These are phyloP conservation scores for Congeria kusceri DNA, from an alignment of 2,888 invertebrate species.

Conservation along the genomic window DNA sequence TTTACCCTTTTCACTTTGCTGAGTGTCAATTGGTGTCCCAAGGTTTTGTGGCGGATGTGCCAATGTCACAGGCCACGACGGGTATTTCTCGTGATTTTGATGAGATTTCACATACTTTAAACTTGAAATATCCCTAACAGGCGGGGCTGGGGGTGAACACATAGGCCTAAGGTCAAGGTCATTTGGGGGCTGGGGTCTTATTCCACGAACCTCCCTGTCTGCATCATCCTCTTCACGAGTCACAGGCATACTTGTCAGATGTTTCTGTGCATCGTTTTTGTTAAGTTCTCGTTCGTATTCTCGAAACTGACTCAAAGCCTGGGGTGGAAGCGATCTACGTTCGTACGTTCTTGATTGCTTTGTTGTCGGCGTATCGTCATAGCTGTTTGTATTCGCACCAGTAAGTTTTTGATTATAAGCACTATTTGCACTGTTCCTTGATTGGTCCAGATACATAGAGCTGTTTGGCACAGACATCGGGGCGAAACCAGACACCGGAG, in stretches of 20 bases:
- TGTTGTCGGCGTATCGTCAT: slow-evolving; percentile 59
- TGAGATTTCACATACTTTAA: slow-evolving; percentile 89
- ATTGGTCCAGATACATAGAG: slow-evolving; percentile 19
- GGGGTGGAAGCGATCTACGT: slow-evolving; percentile 66
- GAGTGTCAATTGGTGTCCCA: slow-evolving; percentile 87
- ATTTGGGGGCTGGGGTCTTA: slow-evolving; percentile 56
- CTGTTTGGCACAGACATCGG: slow-evolving; percentile 47
- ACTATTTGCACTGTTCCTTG: slow-evolving; percentile 30
- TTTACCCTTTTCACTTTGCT: slow-evolving; percentile 49
- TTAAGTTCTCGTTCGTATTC: slow-evolving; percentile 45
- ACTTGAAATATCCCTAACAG: slow-evolving; percentile 89
- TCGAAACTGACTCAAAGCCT: slow-evolving; percentile 47
- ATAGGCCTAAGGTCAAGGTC: slow-evolving; percentile 60
- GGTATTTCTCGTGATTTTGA: slow-evolving; percentile 91
- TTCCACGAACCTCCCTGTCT: slow-evolving; percentile 60
- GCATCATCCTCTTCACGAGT: slow-evolving; percentile 69
- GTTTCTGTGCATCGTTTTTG: slow-evolving; percentile 49
- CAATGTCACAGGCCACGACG: slow-evolving; percentile 90
- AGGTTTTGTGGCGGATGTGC: slow-evolving; percentile 86
- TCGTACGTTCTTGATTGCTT: slow-evolving; percentile 58
- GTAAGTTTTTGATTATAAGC: slow-evolving; percentile 41
- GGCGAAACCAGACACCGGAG: slow-evolving; percentile 43
- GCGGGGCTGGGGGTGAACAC: slow-evolving; percentile 85
- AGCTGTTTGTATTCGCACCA: slow-evolving; percentile 52
- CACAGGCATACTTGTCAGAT: slow-evolving; percentile 60